Conservation (phyloP, 2,888 invertebrate genomes). For the Hemistola chrysoprasaria region DNA sequence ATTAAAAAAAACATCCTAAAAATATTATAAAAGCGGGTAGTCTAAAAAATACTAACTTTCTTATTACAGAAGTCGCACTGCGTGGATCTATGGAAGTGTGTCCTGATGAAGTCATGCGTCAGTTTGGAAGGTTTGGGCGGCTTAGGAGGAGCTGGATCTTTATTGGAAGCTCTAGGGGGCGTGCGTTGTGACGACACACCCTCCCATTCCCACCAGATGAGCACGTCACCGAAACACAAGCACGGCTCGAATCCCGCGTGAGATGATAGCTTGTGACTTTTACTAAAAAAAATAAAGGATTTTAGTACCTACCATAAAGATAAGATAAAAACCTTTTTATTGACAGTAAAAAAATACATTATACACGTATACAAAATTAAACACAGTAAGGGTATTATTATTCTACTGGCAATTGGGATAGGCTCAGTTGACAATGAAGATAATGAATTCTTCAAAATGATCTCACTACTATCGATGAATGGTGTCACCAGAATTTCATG, state of each 20-base stretch:
- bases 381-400: too few species aligned
- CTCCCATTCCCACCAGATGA: constrained; percentile 91
- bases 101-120: constrained; percentile 90
- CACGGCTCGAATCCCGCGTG: constrained; percentile 96
- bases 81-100: constrained; percentile 94
- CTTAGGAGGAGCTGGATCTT: constrained; percentile 48
- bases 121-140: constrained; percentile 54
- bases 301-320: too few species aligned
- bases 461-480: too few species aligned
- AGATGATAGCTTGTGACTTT: constrained; percentile 84
- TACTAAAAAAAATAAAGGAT: constrained; percentile 62
- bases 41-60: constrained; percentile 83
- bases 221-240: constrained; percentile 95
- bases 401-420: too few species aligned
- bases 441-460: too few species aligned
- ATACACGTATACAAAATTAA: too few species aligned
- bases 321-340: too few species aligned
- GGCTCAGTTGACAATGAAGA: too few species aligned
- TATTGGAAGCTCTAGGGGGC: constrained; percentile 47
- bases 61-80: constrained; percentile 97
- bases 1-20: too few species aligned
- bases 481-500: too few species aligned
- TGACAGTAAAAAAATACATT: too few species aligned
- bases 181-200: constrained; percentile 56
- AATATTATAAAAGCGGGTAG: too few species aligned